A percentile compares a stretch with the other conserved stretches of the same genome.
Conservation (phyloP, 2,888 invertebrate genomes). For the Drosophila affinis region DNA sequence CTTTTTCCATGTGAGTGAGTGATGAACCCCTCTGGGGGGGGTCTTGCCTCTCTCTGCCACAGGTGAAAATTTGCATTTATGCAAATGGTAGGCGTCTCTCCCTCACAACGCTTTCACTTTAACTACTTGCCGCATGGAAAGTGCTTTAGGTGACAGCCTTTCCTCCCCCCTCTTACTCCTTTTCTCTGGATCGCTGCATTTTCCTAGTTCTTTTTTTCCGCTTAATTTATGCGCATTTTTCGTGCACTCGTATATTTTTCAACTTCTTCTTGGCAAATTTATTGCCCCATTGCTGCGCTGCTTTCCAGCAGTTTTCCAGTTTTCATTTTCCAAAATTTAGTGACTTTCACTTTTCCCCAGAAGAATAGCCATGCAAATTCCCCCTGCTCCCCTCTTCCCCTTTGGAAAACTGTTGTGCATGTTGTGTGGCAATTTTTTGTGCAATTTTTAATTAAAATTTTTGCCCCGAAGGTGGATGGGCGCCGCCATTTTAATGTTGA, state of each 20-base stretch:
- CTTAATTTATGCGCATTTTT: constrained; percentile 69
- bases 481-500: constrained; percentile 61
- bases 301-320: constrained; percentile 33
- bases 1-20: constrained; percentile 43
- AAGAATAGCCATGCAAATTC: not conserved
- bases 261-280: constrained; percentile 45
- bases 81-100: constrained; percentile 54
- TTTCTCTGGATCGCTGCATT: not conserved
- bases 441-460: constrained; percentile 68
- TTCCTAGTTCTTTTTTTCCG: constrained; percentile 54
- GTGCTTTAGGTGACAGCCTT: constrained; percentile 27
- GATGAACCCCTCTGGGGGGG: constrained; percentile 30
- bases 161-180: not conserved
- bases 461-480: not conserved
- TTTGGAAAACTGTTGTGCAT: constrained; percentile 34
- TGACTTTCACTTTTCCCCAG: constrained; percentile 66
- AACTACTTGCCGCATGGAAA: constrained; percentile 57
- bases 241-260: constrained; percentile 29
- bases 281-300: constrained; percentile 22
- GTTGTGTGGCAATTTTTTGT: constrained; percentile 41
- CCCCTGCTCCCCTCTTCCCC: not conserved
- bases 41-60: not conserved
- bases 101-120: constrained; percentile 59
- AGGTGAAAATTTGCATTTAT: constrained; percentile 62
- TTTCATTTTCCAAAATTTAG: constrained; percentile 51